Percentiles rank a stretch among this genome's conserved stretches.
Conservation (phyloP, 1,140 invertebrate species). For the Brachionus asplanchnoidis region DNA sequence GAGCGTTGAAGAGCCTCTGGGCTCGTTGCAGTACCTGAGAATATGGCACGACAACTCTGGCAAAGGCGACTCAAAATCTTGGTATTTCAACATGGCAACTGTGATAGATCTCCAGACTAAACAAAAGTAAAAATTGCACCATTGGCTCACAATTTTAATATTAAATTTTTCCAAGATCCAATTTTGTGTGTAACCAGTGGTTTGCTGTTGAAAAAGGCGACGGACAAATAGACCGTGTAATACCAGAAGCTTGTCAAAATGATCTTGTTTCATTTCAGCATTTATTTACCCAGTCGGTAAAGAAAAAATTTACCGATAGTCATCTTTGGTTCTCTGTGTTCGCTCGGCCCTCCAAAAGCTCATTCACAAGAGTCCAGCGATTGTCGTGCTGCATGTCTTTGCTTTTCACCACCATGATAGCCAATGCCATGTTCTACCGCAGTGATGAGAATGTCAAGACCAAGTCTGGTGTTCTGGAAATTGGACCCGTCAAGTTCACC, state of each 20-base stretch:
- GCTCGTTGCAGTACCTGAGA: constrained; percentile 52
- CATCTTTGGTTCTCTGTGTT: constrained; percentile 57
- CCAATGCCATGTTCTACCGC: constrained; percentile 58
- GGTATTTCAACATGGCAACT: constrained; percentile 55
- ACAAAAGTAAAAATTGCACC: constrained; percentile 48
- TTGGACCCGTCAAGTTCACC: constrained; percentile 36
- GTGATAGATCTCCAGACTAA: constrained; percentile 55
- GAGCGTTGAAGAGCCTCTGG: constrained; percentile 51
- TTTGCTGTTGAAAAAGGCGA: constrained; percentile 56
- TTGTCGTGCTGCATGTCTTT: constrained; percentile 55
- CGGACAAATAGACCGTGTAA: constrained; percentile 55
- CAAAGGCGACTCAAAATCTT: constrained; percentile 50
- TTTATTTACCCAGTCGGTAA: constrained; percentile 54
- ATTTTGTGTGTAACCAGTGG: constrained; percentile 54
- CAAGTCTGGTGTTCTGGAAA: constrained; percentile 7
- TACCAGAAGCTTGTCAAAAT: constrained; percentile 53
- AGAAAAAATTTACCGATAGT: constrained; percentile 57
- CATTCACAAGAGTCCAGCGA: constrained; percentile 56
- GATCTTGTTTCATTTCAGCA: constrained; percentile 56
- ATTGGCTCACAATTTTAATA: not conserved
- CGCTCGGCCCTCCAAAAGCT: constrained; percentile 53
- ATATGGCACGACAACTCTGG: constrained; percentile 58
- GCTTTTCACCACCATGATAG: constrained; percentile 57
- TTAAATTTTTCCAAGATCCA: constrained; percentile 46
- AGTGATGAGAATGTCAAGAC: constrained; percentile 33